These are phyloP conservation scores for Maniola jurtina DNA, from an alignment of 1,140 invertebrate genomes.

Conservation along the genomic window DNA sequence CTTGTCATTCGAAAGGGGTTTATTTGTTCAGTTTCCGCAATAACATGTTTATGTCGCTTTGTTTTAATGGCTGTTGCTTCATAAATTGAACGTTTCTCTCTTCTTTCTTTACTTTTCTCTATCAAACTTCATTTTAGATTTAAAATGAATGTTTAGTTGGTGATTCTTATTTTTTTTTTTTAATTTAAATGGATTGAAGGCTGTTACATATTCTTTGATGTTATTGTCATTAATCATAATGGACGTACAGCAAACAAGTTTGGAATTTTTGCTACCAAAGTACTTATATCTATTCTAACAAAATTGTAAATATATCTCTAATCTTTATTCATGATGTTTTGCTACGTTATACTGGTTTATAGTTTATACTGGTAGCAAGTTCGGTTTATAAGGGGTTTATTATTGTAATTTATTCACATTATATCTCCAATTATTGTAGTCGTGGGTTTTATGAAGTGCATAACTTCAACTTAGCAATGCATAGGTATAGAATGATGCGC, in stretches of 20 bases:
- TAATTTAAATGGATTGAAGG: background rate
- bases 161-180: too few relatives aligned
- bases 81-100: background rate
- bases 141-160: too few relatives aligned
- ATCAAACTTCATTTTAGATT: background rate
- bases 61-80: background rate
- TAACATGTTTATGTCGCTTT: background rate
- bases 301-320: too few relatives aligned
- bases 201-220: too few relatives aligned
- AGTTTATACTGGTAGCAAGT: background rate
- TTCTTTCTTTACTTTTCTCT: too few relatives aligned
- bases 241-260: too few relatives aligned
- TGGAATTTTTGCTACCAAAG: too few relatives aligned
- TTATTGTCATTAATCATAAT: background rate
- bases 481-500: slow-evolving; percentile 21
- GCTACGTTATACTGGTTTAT: slow-evolving; percentile 4
- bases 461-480: slow-evolving; percentile 26
- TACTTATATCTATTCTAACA: too few relatives aligned
- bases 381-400: background rate
- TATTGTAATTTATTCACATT: slow-evolving; percentile 8
- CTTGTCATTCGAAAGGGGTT: background rate
- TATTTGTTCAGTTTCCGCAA: background rate
- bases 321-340: slow-evolving; percentile 4
- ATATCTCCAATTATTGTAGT: slow-evolving; percentile 7
- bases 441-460: slow-evolving; percentile 18